phyloP scores from a whole-genome alignment of 2,888 invertebrate species.

The Temnothorax unifasciatus region DNA sequence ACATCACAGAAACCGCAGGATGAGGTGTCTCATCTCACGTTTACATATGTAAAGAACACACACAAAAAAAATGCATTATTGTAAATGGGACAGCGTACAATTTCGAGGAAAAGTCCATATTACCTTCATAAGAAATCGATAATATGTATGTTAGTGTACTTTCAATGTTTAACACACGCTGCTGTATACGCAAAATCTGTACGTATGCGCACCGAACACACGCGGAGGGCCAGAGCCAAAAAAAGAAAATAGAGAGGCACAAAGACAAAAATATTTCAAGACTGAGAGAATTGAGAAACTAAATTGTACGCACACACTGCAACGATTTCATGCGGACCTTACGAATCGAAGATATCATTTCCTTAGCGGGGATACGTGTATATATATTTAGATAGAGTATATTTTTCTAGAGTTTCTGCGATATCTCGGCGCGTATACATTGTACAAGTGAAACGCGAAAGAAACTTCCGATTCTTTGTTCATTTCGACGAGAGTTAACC shows the following conservation, averaged over 20 bases:
- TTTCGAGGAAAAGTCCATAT: constrained; percentile 39
- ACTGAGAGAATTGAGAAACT: constrained; percentile 33
- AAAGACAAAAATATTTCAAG: constrained; percentile 14
- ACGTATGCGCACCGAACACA: constrained; percentile 49
- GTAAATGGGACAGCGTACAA: constrained; percentile 44
- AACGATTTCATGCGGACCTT: constrained; percentile 3
- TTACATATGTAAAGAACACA: constrained; percentile 37
- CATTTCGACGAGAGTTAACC: constrained; percentile 7
- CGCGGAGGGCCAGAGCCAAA: neutral
- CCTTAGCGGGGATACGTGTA: neutral
- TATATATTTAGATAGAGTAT: constrained; percentile 40
- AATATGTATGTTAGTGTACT: constrained; percentile 51
- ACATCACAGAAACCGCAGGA: constrained; percentile 16
- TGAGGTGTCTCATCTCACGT: constrained; percentile 7
- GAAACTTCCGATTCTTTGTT: constrained; percentile 26
- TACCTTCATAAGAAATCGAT: constrained; percentile 43
- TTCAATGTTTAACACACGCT: constrained; percentile 48
- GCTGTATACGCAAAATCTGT: constrained; percentile 35
- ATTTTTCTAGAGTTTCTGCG: constrained; percentile 41
- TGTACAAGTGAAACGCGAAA: constrained; percentile 2
- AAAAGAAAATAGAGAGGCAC: neutral
- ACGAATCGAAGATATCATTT: constrained; percentile 26
- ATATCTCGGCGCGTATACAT: neutral
- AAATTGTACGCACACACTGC: constrained; percentile 20
- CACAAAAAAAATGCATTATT: neutral